Base-by-base conservation (phyloP, 2,888 invertebrate genomes). In the Podabrus alpinus region DNA sequence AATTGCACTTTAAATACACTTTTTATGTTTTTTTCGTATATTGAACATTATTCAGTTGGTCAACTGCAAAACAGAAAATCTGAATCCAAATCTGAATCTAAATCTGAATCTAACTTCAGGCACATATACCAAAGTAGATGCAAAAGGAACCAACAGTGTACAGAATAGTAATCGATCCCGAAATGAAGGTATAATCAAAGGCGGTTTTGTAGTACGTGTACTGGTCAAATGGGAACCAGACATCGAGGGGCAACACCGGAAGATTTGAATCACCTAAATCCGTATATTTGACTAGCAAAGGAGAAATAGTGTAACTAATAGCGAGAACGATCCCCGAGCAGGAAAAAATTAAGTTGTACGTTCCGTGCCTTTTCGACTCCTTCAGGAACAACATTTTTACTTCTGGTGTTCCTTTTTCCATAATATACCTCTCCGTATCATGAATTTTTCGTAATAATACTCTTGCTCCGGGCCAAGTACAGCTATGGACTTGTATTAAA, bases 171-270 rank as follows among this genome's bases (percentile, higher is more conserved):
- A 73, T 64, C 15, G 64, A 45, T 15, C 77, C 78, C 67, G 74
- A 76, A 25, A 78, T 15, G 1, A 77, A 69, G 13, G 79, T 77
- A 21, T 64, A 74, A 2, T 15, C 45, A 59, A 74, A 80, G 19
- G 78, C 21, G 11, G 61, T 9, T 16, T 68, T 68, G 66, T 80
- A 81, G 66, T 78, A 77, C 17, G 75, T 71, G 64, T 78, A 72
- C 66, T 73, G 72, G 67, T 81, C 78, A 71, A 80, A 81, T 7
- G 81, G 81, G 67, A 80, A 78, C 81, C 81, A 81, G 66, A 78
- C 75, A 9, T 73, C 78, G 10, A 71, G 13, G 1, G 67, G 66
- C 13, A 71, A 16, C 3, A 25, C 16, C 5, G 66, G n/a, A 24
- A 15, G 15, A 15, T 15, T 15, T 25, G 66, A 71, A 15, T 59